Base-by-base conservation (phyloP, 2,113 vertebrate species). In the Corythornis madagascariensis region DNA sequence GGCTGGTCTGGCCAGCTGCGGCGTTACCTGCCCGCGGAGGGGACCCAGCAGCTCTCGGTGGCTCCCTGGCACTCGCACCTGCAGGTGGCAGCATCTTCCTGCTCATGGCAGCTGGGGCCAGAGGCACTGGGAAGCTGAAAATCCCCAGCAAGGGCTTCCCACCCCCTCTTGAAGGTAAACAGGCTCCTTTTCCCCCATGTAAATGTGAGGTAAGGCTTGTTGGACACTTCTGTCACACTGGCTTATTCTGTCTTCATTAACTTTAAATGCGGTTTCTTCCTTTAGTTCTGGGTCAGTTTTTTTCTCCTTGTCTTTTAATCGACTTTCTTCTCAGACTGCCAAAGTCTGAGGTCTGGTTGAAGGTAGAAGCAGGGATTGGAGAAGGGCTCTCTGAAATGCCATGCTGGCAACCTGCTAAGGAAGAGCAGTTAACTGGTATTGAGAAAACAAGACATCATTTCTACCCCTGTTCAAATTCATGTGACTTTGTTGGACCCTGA, bases 41-140 rank as follows among this genome's bases (percentile, higher is more conserved):
- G 69, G 42, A 66, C 10, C 33, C 65, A 2, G 55, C 4, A 9
- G 63, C 3, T 8, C 53, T 19, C 31, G 18, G 56, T 35, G 38
- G 75, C n/a, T 71, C 55, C 67, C 61, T 15, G 75, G 67, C 25
- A 5, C 29, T 70, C 21, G 0, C 31, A 56, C 90, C 97, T 85
- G 86, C 65, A 96, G 97, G 95, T 97, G 97, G 97, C 97, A 97
- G 96, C 93, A 96, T 35, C 83, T 91, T 77, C 95, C 96, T 96
- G 88, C 38, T 38, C 38, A 38, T 38, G 38, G 38, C 38, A 38
- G 38, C 38, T 38, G 38, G 38, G 38, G 38, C 38, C 81, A 20
- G 19, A 5, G 55, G 7, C 65, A 16, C 0, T 73, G 88, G 85
- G 83, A 88, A 92, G 45, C 9, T 7, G 80, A 86, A 20, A 35